phyloP scores from a whole-genome alignment of 2,113 vertebrate species.

The Parus major region DNA sequence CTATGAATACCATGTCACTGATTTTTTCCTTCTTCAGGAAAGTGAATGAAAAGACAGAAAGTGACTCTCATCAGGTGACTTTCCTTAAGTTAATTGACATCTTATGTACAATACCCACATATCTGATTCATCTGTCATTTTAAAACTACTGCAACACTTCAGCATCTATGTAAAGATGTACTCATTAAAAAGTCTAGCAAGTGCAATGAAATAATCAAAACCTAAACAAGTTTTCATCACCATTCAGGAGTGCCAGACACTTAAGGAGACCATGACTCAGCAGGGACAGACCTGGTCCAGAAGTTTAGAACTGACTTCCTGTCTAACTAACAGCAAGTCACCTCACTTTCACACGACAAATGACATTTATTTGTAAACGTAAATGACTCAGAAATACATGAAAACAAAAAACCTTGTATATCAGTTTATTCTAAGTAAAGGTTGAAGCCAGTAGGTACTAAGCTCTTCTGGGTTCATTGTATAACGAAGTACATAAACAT shows the following conservation, averaged over 20 bases:
- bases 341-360: background rate
- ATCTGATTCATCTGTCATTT: background rate
- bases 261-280: background rate
- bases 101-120: background rate
- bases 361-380: background rate
- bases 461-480: background rate
- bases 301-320: background rate
- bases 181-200: background rate
- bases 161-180: background rate
- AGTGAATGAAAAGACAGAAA: background rate
- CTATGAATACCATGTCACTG: background rate
- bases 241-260: background rate
- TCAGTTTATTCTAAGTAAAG: background rate
- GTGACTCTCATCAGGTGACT: rapidly evolving
- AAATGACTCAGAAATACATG: background rate
- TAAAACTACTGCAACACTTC: background rate
- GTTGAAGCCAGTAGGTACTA: background rate
- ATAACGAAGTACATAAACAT: background rate
- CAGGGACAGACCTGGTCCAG: background rate
- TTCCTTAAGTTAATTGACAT: background rate
- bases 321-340: background rate
- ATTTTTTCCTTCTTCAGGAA: background rate
- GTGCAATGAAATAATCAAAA: background rate
- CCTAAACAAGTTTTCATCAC: background rate
- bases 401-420: background rate